Conservation (phyloP, 1,140 invertebrate genomes). For the Microplitis mediator region DNA sequence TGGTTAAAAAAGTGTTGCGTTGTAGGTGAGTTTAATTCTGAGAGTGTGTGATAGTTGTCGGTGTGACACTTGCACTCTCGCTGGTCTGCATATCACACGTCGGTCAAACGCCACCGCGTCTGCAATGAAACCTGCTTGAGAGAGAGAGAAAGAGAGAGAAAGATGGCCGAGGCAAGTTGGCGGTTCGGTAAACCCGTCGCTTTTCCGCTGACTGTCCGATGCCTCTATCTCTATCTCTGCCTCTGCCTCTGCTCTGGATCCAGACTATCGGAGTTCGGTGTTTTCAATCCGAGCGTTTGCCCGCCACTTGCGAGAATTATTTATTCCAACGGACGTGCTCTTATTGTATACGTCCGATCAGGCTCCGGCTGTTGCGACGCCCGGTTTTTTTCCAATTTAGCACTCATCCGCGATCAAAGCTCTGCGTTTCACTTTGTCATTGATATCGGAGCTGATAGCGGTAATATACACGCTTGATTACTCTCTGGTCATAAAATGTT, state of each 20-base stretch:
- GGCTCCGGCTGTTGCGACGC: no score
- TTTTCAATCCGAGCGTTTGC: slow-evolving; percentile 26
- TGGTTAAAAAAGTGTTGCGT: no score
- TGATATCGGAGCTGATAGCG: no score
- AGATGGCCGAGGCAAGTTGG: slow-evolving; percentile 3
- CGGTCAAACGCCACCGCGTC: slow-evolving; percentile 51
- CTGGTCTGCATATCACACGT: slow-evolving; percentile 52
- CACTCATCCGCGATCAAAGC: no score
- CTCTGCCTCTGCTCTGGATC: neutral
- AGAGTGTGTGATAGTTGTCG: slow-evolving; percentile 22
- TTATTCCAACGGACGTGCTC: slow-evolving; percentile 32
- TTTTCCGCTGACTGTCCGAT: neutral
- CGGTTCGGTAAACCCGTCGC: slow-evolving; percentile 15
- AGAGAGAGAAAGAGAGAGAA: neutral
- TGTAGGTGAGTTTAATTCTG: neutral
- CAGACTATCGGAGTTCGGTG: neutral
- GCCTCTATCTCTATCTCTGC: neutral
- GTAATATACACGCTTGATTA: no score
- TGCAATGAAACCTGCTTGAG: slow-evolving; percentile 50
- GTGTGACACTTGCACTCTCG: neutral
- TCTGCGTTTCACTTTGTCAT: no score
- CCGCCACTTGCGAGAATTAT: slow-evolving; percentile 31
- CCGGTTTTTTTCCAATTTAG: no score
- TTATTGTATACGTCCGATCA: neutral
- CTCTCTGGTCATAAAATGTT: no score